These are phyloP conservation scores for Eleutherodactylus coqui DNA, from an alignment of 2,797 vertebrate species.

Conservation along the genomic window DNA sequence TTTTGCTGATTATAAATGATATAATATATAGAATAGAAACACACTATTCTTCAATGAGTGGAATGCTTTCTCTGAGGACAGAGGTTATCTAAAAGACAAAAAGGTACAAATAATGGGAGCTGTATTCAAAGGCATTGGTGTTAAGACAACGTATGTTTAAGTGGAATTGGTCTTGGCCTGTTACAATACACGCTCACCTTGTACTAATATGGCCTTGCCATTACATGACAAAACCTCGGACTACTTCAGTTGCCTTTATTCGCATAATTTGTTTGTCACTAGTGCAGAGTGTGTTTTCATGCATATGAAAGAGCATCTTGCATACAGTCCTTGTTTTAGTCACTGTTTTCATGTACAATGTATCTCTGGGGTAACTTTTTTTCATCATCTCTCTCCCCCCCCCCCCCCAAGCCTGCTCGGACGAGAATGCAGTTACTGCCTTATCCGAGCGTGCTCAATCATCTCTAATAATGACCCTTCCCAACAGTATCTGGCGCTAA, in stretches of 20 bases:
- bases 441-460: too few species aligned
- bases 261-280: slow-evolving; percentile 38
- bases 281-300: slow-evolving; percentile 41
- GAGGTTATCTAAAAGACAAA: slow-evolving; percentile 24
- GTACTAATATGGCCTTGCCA: background rate
- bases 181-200: slow-evolving; percentile 54
- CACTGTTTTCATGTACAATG: slow-evolving; percentile 19
- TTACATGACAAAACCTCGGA: slow-evolving; percentile 23
- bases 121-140: background rate
- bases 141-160: slow-evolving; percentile 40
- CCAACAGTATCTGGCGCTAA: too few species aligned
- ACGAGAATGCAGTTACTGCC: too few species aligned
- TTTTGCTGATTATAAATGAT: background rate
- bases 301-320: background rate
- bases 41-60: background rate
- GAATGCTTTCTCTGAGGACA: background rate
- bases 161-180: slow-evolving; percentile 45
- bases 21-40: background rate
- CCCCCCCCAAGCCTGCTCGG: too few species aligned
- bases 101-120: slow-evolving; percentile 3
- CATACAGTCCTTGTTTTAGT: background rate
- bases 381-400: too few species aligned
- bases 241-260: slow-evolving; percentile 28
- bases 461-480: too few species aligned
- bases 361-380: background rate